phyloP scores from a whole-genome alignment of 2,888 invertebrate genomes.

The Chloroclysta siterata region DNA sequence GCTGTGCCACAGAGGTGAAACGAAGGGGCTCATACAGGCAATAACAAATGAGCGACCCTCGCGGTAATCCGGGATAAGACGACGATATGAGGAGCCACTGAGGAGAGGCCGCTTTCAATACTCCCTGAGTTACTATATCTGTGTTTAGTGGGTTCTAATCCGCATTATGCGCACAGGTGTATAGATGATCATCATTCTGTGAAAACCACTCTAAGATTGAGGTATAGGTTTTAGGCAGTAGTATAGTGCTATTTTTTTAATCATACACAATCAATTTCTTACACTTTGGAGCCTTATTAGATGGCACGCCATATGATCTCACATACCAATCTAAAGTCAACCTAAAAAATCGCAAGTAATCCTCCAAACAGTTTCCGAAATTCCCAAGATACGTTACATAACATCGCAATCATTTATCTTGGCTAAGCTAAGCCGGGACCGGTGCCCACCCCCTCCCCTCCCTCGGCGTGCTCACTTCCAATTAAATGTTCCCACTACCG shows the following conservation, averaged over 20 bases:
- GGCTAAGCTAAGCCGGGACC: slow-evolving; percentile 8
- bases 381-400: neutral
- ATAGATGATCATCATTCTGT: no score
- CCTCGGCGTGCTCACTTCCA: slow-evolving; percentile 21
- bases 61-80: slow-evolving; percentile 29
- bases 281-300: no score
- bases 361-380: neutral
- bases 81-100: slow-evolving; percentile 15
- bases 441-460: no score
- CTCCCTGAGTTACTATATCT: slow-evolving; percentile 2
- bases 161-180: slow-evolving; percentile 1
- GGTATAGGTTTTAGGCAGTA: no score
- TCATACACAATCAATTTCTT: no score
- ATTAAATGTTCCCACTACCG: slow-evolving; percentile 30
- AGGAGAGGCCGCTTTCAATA: neutral
- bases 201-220: no score
- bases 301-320: no score
- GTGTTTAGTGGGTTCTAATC: slow-evolving; percentile 9
- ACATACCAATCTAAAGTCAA: no score
- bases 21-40: slow-evolving; percentile 4
- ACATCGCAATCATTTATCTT: slow-evolving; percentile 15
- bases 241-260: no score
- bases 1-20: neutral
- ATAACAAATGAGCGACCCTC: slow-evolving; percentile 9
- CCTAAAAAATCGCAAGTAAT: no score